These are phyloP conservation scores for Calliopum simillimum DNA, from an alignment of 2,888 invertebrate genomes.

Conservation along the genomic window DNA sequence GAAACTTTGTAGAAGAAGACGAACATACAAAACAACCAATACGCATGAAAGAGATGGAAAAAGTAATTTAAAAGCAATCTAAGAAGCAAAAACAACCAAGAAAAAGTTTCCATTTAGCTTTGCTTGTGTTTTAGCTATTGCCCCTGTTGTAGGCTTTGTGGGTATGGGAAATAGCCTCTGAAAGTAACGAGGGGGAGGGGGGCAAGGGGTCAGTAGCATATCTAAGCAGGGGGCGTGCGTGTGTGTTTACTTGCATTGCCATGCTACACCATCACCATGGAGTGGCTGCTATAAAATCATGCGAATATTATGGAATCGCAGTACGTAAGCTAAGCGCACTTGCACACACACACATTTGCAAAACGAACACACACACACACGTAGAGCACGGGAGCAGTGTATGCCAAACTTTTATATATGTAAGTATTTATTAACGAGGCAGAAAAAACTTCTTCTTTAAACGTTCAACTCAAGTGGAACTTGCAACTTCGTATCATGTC, in stretches of 20 bases:
- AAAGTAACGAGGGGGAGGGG: neutral
- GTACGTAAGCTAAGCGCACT: slow-evolving; percentile 22
- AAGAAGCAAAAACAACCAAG: slow-evolving; percentile 38
- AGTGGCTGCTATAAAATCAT: slow-evolving; percentile 8
- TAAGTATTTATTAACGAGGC: too few relatives aligned
- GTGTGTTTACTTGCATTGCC: neutral
- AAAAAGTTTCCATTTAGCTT: slow-evolving; percentile 34
- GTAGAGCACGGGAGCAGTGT: neutral
- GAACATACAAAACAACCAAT: neutral
- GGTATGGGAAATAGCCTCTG: neutral
- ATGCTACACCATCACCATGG: slow-evolving; percentile 5
- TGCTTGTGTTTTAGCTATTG: slow-evolving; percentile 40
- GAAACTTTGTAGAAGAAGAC: neutral
- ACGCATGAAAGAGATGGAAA: slow-evolving; percentile 27
- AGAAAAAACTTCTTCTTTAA: too few relatives aligned
- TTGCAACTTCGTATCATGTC: too few relatives aligned
- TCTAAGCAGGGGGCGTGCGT: neutral
- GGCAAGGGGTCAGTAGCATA: neutral
- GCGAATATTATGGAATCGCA: slow-evolving; percentile 10
- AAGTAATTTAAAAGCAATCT: slow-evolving; percentile 45
- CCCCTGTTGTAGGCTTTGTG: neutral
- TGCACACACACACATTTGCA: neutral
- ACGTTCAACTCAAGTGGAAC: too few relatives aligned
- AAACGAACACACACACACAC: neutral
- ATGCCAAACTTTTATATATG: too few relatives aligned